These are phyloP conservation scores for Zootermopsis nevadensis DNA, from an alignment of 2,888 invertebrate species.

Conservation along the genomic window DNA sequence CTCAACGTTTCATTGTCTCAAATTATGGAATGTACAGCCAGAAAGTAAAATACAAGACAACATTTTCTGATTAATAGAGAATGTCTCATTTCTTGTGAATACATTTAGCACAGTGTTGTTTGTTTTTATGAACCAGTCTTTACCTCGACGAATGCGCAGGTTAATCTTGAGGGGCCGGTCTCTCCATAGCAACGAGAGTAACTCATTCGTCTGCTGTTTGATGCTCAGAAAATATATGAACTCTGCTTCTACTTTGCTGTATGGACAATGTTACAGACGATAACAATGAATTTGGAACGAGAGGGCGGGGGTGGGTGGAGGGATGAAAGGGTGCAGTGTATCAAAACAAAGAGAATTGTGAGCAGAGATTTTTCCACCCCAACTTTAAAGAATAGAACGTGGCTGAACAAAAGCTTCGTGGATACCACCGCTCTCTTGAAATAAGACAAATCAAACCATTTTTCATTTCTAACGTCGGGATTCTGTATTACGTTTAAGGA, in stretches of 20 bases:
- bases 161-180: too few species aligned
- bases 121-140: too few species aligned
- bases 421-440: not conserved
- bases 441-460: not conserved
- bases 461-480: not conserved
- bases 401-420: not conserved
- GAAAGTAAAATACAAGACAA: too few species aligned
- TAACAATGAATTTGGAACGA: not conserved
- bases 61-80: too few species aligned
- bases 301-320: not conserved
- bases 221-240: not conserved
- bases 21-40: too few species aligned
- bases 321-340: not conserved
- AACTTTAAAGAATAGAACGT: not conserved
- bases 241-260: not conserved
- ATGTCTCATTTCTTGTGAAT: too few species aligned
- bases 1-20: too few species aligned
- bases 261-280: not conserved
- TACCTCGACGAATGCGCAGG: too few species aligned
- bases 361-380: not conserved
- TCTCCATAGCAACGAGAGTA: too few species aligned
- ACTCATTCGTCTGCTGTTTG: not conserved
- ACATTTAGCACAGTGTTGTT: too few species aligned
- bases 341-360: not conserved
- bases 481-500: too few species aligned